Evolutionary conservation across 1,140 invertebrate species (phyloP), one percentile per base, ranked within the genome.

Genomic region (Lasioglossum baleicum): DNA sequence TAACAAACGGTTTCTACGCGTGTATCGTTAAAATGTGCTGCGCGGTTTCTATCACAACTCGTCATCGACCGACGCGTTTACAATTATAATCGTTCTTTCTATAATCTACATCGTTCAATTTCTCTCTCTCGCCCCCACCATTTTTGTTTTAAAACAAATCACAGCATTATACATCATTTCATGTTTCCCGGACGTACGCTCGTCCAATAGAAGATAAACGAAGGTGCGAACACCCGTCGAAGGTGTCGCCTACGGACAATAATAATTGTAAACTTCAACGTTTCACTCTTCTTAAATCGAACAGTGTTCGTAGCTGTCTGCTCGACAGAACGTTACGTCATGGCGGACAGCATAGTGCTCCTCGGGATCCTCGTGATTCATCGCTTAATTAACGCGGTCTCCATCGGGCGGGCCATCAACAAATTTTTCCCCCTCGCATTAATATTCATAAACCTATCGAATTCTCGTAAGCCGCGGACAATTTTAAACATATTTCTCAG

Each of bases 81-180:
- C 56, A 44, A 61, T 56, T 56, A 70, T 61, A 58, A 68, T 44
- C 51, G 56, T 48, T 35, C 44, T 8, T 35, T 48, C 69, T 78
- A 78, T 58, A 65, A 72, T 35, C 76, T 78, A 78, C 61, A 5
- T 77, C 44, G 56, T 63, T 72, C 61, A 63, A 78, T 20, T 58
- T 58, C 20, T 20, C 17, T 20, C 17, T 20, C 6, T 56, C 8
- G 6, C 56, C 56, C 17, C 17, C 17, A 15, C 17, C 13, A 15
- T 53, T 53, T 53, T 20, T 53, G 5, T 15, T 56, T 78, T 65
- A 78, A 78, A 78, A 78, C 69, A 78, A 78, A 78, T 78, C 76
- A 78, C 76, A 78, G 76, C 76, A 78, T 78, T 78, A 35, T 78
- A 65, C 69, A 73, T 65, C 69, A 78, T 78, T 78, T 2, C 61